Base-by-base conservation (phyloP, 2,797 vertebrate species). In the Cyclura pinguis region DNA sequence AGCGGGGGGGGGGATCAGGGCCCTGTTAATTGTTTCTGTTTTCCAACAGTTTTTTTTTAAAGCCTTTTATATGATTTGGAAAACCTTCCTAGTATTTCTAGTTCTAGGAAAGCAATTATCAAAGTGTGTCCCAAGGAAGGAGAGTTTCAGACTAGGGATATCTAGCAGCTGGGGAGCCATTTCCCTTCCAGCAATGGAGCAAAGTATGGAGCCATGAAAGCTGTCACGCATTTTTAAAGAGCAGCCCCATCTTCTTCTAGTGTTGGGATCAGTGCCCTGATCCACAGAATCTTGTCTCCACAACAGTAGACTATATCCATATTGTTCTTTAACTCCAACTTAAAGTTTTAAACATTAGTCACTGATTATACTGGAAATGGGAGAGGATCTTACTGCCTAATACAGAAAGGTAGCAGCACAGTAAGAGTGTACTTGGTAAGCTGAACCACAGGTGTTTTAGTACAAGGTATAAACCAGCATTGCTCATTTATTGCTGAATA, bases 401-500 rank as follows among this genome's bases (percentile, higher is more conserved):
- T 95, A 96, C 89, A 94, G 73, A 95, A 95, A 94, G 88, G 93
- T 90, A 95, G 95, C 95, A 93, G 95, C 95, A 93, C 86, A 91
- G 94, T 93, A 95, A 93, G 94, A 95, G 94, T 93, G 91, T 85
- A 92, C 93, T 92, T 90, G 90, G 92, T 93, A 93, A 93, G 95
- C 81, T 95, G 95, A 95, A 93, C 92, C 95, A 96, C 95, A 93
- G 89, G 95, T 95, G 69, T 92, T 90, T 96, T 90, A 89, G 93
- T 91, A 91, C 93, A 94, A 92, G 94, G 92, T 87, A 91, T 80
- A 91, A 95, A 94, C 91, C 89, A 93, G 81, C 93, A 92, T 94
- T 85, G 52, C 94, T 92, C 92, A 93, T 72, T 96, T 96, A 96
- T 97, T 97, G 97, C 97, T 95, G 95, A 96, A 92, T 80, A 84